Evolutionary conservation across 2,113 vertebrate species (phyloP).

Genomic region (Puffinus mauretanicus): DNA sequence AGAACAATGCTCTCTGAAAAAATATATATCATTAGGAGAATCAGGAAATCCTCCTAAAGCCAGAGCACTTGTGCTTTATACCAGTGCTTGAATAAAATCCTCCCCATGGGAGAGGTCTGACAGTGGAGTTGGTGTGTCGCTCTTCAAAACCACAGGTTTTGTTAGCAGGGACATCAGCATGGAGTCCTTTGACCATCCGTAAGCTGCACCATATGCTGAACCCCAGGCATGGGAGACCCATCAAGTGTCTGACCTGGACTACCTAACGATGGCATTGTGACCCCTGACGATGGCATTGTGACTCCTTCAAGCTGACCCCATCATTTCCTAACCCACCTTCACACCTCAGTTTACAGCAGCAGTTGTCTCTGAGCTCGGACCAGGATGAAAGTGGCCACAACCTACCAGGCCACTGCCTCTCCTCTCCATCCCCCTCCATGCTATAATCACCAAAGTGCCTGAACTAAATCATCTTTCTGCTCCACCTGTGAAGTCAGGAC

Average conservation of each 20-base stretch:
- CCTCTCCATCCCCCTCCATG: background rate
- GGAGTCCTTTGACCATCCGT: background rate
- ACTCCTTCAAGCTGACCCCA: background rate
- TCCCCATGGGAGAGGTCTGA: background rate
- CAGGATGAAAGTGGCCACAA: background rate
- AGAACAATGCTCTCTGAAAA: background rate
- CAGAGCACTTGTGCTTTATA: background rate
- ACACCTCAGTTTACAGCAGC: background rate
- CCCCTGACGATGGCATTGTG: too few species aligned
- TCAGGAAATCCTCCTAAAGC: constrained; percentile 7
- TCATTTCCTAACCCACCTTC: background rate
- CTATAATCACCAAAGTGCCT: background rate
- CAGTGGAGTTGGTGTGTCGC: background rate
- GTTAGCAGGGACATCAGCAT: background rate
- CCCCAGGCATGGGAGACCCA: background rate
- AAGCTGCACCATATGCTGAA: background rate
- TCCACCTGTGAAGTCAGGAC: background rate
- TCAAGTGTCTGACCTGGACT: background rate
- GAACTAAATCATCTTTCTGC: background rate
- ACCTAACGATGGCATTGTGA: too few species aligned
- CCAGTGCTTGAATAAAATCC: background rate
- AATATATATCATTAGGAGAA: background rate
- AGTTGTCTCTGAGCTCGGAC: background rate
- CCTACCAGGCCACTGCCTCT: background rate
- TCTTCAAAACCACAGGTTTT: background rate